phyloP scores from a whole-genome alignment of 2,888 invertebrate species.

The Polietes domitor region DNA sequence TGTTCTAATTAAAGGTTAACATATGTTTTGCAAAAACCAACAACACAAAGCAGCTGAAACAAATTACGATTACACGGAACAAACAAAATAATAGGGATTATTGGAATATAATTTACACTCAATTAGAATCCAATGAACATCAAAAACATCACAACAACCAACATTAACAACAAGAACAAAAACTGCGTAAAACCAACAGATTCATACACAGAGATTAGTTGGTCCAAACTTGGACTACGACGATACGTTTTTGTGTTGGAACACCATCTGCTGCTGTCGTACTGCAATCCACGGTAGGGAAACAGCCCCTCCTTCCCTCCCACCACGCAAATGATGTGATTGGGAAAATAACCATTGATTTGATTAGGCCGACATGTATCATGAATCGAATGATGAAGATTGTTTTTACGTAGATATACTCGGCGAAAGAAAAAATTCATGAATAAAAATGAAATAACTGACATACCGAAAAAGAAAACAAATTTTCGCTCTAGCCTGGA shows the following conservation, averaged over 20 bases:
- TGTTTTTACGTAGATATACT: background rate
- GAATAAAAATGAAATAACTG: conserved; percentile 47
- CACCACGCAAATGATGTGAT: background rate
- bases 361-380: conserved; percentile 37
- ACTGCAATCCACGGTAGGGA: too few relatives aligned
- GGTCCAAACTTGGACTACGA: background rate
- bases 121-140: conserved; percentile 8
- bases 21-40: background rate
- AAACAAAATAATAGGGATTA: conserved; percentile 30
- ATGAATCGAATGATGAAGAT: conserved; percentile 14
- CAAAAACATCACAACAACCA: background rate
- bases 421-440: conserved; percentile 8
- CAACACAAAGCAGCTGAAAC: background rate
- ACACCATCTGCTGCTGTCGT: background rate
- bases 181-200: background rate
- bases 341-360: conserved; percentile 28
- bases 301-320: background rate
- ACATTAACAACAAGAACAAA: background rate
- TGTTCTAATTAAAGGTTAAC: conserved; percentile 12
- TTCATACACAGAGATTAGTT: conserved; percentile 24
- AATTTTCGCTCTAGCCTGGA: too few relatives aligned
- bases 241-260: background rate
- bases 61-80: conserved; percentile 17
- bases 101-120: conserved; percentile 36
- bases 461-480: conserved; percentile 12